Evolutionary conservation across 2,888 invertebrate genomes (phyloP).

Genomic region (Cenopis cana): DNA sequence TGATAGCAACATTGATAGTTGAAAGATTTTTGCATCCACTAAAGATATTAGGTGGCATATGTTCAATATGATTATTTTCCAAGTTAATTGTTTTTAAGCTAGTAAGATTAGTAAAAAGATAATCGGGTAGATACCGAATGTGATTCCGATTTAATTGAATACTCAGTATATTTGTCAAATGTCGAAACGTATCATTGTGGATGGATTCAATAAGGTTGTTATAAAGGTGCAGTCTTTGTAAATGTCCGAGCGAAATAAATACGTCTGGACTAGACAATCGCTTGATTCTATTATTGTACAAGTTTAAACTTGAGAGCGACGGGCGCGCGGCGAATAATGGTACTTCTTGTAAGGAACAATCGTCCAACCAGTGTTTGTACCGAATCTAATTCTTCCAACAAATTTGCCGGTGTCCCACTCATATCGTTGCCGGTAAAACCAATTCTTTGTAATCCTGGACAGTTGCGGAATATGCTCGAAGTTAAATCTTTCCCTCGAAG

Average conservation of each 20-base stretch:
- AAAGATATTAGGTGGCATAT: not conserved
- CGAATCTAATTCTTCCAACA: conserved; percentile 1
- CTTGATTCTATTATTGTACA: conserved; percentile 7
- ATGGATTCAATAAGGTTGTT: conserved; percentile 21
- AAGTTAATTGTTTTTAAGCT: conserved; percentile 1
- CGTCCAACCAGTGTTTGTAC: not conserved
- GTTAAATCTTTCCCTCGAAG: conserved; percentile 2
- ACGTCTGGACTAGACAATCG: not conserved
- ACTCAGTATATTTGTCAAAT: not conserved
- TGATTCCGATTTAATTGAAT: conserved; percentile 9
- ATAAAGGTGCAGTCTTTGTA: not conserved
- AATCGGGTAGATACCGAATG: conserved; percentile 11
- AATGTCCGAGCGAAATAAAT: not conserved
- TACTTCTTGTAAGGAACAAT: conserved; percentile 15
- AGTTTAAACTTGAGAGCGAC: conserved; percentile 7
- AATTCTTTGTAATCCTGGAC: conserved; percentile 9
- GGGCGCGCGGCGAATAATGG: conserved; percentile 4
- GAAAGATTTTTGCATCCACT: conserved; percentile 6
- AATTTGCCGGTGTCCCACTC: not conserved
- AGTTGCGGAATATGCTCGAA: not conserved
- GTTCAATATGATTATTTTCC: conserved; percentile 9
- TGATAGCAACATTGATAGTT: not conserved
- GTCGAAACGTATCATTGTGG: not conserved
- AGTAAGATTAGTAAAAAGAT: conserved; percentile 15
- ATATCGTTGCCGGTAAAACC: conserved; percentile 11